These are phyloP conservation scores for Horisme vitalbata DNA, from an alignment of 2,888 invertebrate genomes.

Conservation along the genomic window DNA sequence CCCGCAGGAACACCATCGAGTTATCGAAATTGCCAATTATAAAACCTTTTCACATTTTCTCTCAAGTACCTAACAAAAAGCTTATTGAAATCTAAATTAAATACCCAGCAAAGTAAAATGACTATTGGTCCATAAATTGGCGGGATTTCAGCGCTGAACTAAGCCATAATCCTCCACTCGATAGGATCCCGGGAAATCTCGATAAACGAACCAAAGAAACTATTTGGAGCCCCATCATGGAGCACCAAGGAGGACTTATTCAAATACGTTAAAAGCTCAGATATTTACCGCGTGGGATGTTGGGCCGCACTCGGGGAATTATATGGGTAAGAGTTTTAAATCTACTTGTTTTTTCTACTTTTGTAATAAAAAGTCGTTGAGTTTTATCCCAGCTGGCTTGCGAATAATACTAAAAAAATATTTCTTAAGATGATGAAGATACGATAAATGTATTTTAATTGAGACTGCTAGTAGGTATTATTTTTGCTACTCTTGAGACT, in stretches of 20 bases:
- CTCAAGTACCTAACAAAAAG: neutral
- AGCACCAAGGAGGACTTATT: slow-evolving; percentile 45
- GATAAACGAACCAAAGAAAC: slow-evolving; percentile 34
- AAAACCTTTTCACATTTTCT: no score
- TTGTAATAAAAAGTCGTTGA: no score
- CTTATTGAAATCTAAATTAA: neutral
- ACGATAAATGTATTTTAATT: no score
- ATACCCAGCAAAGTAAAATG: no score
- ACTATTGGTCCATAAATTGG: slow-evolving; percentile 7
- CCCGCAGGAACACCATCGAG: no score
- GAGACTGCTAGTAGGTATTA: no score
- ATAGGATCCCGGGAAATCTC: slow-evolving; percentile 26
- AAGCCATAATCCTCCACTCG: slow-evolving; percentile 20
- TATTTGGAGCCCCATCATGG: slow-evolving; percentile 34
- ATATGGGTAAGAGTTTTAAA: neutral
- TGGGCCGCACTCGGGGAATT: slow-evolving; percentile 28
- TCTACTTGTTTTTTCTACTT: no score
- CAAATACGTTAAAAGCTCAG: slow-evolving; percentile 56
- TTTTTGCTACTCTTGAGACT: no score
- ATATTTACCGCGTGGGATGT: slow-evolving; percentile 24
- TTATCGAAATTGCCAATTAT: no score
- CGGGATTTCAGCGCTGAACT: slow-evolving; percentile 8
- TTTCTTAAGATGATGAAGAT: no score
- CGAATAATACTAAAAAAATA: no score
- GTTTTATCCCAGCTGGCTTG: no score